Conservation (phyloP, 2,888 invertebrate genomes). For the Aphidoletes aphidimyza region DNA sequence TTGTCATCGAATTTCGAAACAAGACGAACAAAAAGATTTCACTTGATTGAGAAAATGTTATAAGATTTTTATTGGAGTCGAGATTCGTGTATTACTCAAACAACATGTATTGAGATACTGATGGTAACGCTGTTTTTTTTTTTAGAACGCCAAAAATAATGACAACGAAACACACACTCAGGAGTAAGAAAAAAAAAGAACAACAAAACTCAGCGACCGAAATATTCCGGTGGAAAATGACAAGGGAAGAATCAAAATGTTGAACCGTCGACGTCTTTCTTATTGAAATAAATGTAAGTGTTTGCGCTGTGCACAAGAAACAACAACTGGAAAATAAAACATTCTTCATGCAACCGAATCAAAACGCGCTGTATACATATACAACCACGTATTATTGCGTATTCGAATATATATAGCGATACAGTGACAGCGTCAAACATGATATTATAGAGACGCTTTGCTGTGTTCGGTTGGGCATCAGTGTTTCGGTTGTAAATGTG, state of each 20-base stretch:
- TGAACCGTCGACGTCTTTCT: slow-evolving; percentile 49
- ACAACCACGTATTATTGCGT: not conserved
- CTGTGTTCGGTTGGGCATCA: not conserved
- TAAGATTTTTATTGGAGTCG: not conserved
- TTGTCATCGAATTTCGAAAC: not conserved
- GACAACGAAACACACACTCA: slow-evolving; percentile 36
- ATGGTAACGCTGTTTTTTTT: slow-evolving; percentile 19
- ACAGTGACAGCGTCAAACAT: not conserved
- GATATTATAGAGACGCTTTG: not conserved
- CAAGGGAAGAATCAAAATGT: slow-evolving; percentile 23
- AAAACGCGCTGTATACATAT: not conserved
- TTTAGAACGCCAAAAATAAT: slow-evolving; percentile 28
- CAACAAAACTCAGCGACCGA: not conserved
- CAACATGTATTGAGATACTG: slow-evolving; percentile 27
- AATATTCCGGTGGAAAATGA: not conserved
- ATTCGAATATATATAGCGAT: not conserved
- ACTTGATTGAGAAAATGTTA: not conserved
- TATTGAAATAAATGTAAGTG: slow-evolving; percentile 50
- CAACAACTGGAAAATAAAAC: slow-evolving; percentile 36
- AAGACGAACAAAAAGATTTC: not conserved
- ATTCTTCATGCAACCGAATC: slow-evolving; percentile 51
- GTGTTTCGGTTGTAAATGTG: slow-evolving; percentile 35
- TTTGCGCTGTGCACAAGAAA: slow-evolving; percentile 51
- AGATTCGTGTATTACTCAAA: slow-evolving; percentile 8
- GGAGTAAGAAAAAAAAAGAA: too few relatives aligned